Percentiles rank a stretch among this genome's conserved stretches.
Conservation (phyloP, 2,888 invertebrate species). For the Epistrophe grossulariae region DNA sequence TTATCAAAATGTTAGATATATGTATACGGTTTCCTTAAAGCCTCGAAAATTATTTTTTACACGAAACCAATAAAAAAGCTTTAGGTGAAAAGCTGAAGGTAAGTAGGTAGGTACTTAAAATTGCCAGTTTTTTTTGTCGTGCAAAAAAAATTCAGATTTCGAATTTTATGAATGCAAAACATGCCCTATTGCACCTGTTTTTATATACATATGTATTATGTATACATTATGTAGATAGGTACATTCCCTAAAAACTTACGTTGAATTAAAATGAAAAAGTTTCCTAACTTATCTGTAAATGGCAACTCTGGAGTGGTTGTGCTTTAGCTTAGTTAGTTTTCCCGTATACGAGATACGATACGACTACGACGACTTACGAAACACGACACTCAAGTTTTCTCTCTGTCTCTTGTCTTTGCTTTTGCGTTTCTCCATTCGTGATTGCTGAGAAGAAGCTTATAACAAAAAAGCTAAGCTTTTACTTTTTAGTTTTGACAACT, state of each 20-base stretch:
- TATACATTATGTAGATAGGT: too few relatives aligned
- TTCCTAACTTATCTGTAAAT: background rate
- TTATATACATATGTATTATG: too few relatives aligned
- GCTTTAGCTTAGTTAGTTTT: background rate
- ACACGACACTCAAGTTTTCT: background rate
- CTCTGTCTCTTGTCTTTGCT: background rate
- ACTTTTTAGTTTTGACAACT: slow-evolving; percentile 54
- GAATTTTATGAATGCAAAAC: too few relatives aligned
- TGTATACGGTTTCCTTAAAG: too few relatives aligned
- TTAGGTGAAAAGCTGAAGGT: too few relatives aligned
- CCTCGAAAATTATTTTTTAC: too few relatives aligned
- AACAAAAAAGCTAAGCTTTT: slow-evolving; percentile 34
- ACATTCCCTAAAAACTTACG: background rate
- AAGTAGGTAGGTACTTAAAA: too few relatives aligned
- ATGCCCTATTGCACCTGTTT: too few relatives aligned
- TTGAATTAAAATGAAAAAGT: background rate
- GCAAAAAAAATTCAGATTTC: too few relatives aligned
- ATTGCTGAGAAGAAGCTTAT: background rate
- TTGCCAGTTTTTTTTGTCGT: too few relatives aligned
- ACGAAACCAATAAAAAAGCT: too few relatives aligned
- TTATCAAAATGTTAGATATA: too few relatives aligned
- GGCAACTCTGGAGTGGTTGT: background rate
- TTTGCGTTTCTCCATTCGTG: background rate
- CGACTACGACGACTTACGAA: background rate
- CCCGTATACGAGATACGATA: background rate